Evolutionary conservation across 2,888 invertebrate species (phyloP), one percentile per base, ranked within the genome.

Genomic region (Baronia brevicornis): DNA sequence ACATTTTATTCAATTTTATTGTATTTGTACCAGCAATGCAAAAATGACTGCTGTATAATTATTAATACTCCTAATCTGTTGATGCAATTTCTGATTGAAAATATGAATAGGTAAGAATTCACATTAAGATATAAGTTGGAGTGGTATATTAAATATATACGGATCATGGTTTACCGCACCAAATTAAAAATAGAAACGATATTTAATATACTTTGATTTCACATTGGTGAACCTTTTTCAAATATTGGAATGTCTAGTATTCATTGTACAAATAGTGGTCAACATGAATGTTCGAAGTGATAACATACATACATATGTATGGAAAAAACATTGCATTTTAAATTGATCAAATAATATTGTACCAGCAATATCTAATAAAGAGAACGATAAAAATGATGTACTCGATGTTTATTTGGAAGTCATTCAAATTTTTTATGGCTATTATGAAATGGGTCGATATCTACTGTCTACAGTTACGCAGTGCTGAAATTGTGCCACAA

Each of bases 301-400:
- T 77, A 69, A n/a, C n/a, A n/a, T n/a, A n/a, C n/a, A n/a, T n/a
- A n/a, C n/a, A n/a, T n/a, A n/a, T n/a, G n/a, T 59, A 60, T 68
- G 7, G 30, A 58, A 52, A 67, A 63, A 57, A 60, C 52, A 64
- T 58, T 75, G 77, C 80, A 80, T 80, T 79, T 78, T 66, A 62
- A 74, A 75, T 67, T 70, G 68, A 64, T 71, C 60, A 65, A 58
- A 68, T 65, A 66, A 61, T 63, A 59, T 60, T 77, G 68, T 78
- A 74, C 70, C 63, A 65, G 66, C 69, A 70, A 72, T 74, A 74
- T 67, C 61, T 62, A 78, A 75, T 77, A 75, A 79, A 80, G 60
- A 70, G 70, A 67, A 60, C 59, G 68, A 60, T 69, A 70, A 71
- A 62, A 56, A 57, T 50, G 47, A 52, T 40, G 34, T 17, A 23